Conservation (phyloP, 2,113 vertebrate genomes). For the Siphamia tubifer region DNA sequence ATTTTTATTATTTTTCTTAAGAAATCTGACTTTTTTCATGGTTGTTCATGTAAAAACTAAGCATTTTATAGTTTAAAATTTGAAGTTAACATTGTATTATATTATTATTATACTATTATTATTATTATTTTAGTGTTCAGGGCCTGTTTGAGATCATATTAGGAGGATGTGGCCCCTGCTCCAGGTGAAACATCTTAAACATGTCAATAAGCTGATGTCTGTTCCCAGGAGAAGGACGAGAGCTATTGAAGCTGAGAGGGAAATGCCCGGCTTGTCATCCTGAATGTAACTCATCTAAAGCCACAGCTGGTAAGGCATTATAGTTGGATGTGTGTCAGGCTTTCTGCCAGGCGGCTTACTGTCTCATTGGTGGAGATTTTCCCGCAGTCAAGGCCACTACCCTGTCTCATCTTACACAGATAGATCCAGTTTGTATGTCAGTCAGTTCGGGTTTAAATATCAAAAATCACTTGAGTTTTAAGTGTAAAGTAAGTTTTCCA, state of each 20-base stretch:
- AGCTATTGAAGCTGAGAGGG: background rate
- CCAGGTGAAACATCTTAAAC: no score
- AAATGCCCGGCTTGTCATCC: background rate
- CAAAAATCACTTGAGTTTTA: background rate
- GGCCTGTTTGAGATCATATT: no score
- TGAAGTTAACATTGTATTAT: no score
- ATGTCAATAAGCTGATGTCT: background rate
- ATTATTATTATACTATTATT: no score
- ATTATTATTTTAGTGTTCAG: no score
- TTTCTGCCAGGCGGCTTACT: slow-evolving; percentile 12
- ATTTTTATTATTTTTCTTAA: no score
- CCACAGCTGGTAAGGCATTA: slow-evolving; percentile 25
- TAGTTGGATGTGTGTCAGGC: slow-evolving; percentile 8
- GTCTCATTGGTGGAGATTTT: slow-evolving; percentile 28
- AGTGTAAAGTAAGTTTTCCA: background rate
- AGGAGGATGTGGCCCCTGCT: no score
- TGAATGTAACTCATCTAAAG: slow-evolving; percentile 9
- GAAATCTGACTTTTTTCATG: no score
- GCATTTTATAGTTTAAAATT: no score
- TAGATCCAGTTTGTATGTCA: background rate
- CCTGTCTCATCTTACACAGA: slow-evolving; percentile 33
- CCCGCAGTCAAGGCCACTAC: slow-evolving; percentile 12
- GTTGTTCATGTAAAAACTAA: no score
- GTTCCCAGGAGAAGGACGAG: background rate
- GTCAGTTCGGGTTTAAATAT: background rate